Conservation (phyloP, 1,140 invertebrate genomes). For the Thrips palmi region DNA sequence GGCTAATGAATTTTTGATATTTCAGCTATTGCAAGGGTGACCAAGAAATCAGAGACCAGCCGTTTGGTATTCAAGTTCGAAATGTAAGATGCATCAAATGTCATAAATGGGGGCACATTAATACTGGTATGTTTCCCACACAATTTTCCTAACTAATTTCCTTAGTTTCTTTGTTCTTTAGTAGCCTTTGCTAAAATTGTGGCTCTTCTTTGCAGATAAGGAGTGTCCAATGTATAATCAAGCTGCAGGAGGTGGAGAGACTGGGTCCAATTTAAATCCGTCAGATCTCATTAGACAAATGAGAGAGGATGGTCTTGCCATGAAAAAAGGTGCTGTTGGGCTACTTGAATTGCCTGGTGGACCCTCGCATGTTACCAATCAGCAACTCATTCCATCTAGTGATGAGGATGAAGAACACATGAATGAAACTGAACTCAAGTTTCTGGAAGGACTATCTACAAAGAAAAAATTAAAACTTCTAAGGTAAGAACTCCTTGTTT, state of each 20-base stretch:
- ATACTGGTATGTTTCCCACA: slow-evolving; percentile 54
- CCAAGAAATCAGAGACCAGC: slow-evolving; percentile 92
- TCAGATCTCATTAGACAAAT: slow-evolving; percentile 49
- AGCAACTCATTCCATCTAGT: slow-evolving; percentile 24
- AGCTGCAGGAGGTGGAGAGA: slow-evolving; percentile 47
- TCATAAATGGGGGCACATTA: slow-evolving; percentile 98
- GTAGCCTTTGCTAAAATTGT: not conserved
- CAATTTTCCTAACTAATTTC: not conserved
- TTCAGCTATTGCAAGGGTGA: slow-evolving; percentile 84
- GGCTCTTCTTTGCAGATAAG: slow-evolving; percentile 40
- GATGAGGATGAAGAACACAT: slow-evolving; percentile 39
- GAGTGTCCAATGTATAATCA: slow-evolving; percentile 88
- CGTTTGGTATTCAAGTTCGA: slow-evolving; percentile 93
- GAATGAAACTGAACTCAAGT: slow-evolving; percentile 42
- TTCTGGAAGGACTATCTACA: slow-evolving; percentile 63
- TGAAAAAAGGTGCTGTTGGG: slow-evolving; percentile 53
- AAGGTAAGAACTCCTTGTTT: too few species aligned
- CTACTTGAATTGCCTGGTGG: slow-evolving; percentile 7
- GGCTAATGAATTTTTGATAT: slow-evolving; percentile 14
- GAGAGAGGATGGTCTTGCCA: slow-evolving; percentile 75
- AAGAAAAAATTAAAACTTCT: slow-evolving; percentile 83
- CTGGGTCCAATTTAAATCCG: too few species aligned
- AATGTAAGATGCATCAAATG: slow-evolving; percentile 98
- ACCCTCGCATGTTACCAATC: slow-evolving; percentile 10
- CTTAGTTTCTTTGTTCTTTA: not conserved